These are phyloP conservation scores for Melanotaenia nigrans DNA, from an alignment of 2,797 vertebrate genomes.

Conservation along the genomic window DNA sequence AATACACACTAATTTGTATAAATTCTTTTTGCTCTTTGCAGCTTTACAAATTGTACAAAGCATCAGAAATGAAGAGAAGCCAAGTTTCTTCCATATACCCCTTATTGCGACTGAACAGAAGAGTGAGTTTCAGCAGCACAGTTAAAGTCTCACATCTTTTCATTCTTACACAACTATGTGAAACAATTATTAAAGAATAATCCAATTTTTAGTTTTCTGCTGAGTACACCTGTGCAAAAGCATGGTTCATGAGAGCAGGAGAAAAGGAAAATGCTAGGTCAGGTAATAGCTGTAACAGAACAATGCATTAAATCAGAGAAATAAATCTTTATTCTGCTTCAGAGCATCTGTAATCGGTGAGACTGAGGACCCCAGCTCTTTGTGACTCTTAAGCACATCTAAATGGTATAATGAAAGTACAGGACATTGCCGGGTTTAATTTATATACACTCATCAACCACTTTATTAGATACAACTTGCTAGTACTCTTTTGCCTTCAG, in stretches of 20 bases:
- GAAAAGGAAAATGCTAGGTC: not conserved
- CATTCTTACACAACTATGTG: not conserved
- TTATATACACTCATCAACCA: too few species aligned
- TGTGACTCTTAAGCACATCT: not conserved
- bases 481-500: not conserved
- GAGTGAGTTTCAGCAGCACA: conserved; percentile 43
- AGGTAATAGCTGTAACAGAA: too few species aligned
- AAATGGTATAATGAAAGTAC: not conserved
- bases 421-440: not conserved
- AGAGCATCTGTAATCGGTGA: too few species aligned
- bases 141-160: not conserved
- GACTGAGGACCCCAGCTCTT: not conserved
- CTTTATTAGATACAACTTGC: too few species aligned
- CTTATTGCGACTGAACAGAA: not conserved
- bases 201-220: too few species aligned
- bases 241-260: not conserved
- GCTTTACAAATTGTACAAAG: conserved; percentile 64
- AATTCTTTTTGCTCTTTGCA: conserved; percentile 40
- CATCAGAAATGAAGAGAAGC: conserved; percentile 23
- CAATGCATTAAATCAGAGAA: too few species aligned
- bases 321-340: too few species aligned
- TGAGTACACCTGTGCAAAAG: not conserved
- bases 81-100: not conserved
- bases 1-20: not conserved
- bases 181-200: too few species aligned